Evolutionary conservation across 2,888 invertebrate genomes (phyloP).

Genomic region (Philhelius pedissequus): DNA sequence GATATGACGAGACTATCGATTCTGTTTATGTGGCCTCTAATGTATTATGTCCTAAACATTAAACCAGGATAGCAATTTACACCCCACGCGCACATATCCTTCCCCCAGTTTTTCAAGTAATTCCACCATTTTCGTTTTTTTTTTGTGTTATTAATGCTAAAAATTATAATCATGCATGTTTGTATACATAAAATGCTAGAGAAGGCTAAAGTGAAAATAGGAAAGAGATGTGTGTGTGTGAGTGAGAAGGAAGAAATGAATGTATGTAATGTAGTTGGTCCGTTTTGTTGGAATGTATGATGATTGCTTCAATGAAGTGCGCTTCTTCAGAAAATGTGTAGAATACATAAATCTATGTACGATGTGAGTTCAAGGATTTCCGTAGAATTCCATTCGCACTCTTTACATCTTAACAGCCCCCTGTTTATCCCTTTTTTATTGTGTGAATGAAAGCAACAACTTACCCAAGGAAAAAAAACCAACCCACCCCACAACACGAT

Average conservation of each 20-base stretch:
- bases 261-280: slow-evolving; percentile 30
- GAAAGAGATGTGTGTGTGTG: not conserved
- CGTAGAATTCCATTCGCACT: slow-evolving; percentile 48
- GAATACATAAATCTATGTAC: slow-evolving; percentile 66
- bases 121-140: no score
- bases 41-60: slow-evolving; percentile 41
- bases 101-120: not conserved
- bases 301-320: slow-evolving; percentile 68
- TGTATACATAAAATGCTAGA: not conserved
- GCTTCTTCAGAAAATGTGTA: slow-evolving; percentile 63
- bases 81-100: not conserved
- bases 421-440: slow-evolving; percentile 1
- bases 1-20: not conserved
- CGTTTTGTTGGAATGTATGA: slow-evolving; percentile 60
- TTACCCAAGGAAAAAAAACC: not conserved
- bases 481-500: not conserved
- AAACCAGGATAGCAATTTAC: slow-evolving; percentile 31
- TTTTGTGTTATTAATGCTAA: slow-evolving; percentile 31
- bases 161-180: slow-evolving; percentile 50
- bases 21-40: slow-evolving; percentile 35
- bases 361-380: slow-evolving; percentile 64
- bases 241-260: no score
- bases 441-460: slow-evolving; percentile 28
- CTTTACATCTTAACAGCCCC: not conserved
- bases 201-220: not conserved